Conservation (phyloP, 2,888 invertebrate genomes). For the Diaphora mendica region DNA sequence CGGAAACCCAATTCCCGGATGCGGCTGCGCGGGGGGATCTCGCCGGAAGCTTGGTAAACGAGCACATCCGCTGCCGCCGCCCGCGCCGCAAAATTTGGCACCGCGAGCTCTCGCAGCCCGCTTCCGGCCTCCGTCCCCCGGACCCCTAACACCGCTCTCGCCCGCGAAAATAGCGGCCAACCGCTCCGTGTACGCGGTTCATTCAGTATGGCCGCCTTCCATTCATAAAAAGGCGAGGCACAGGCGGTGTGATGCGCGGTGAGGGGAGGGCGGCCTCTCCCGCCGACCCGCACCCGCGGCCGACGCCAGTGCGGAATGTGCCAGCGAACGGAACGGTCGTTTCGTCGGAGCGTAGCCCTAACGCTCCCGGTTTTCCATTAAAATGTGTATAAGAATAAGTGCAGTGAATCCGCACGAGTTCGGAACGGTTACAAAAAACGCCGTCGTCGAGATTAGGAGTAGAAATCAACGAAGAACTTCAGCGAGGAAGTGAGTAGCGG, state of each 20-base stretch:
- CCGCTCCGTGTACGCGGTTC: slow-evolving; percentile 88
- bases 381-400: slow-evolving; percentile 87
- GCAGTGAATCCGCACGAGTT: slow-evolving; percentile 86
- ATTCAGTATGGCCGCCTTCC: slow-evolving; percentile 91
- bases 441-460: slow-evolving; percentile 86
- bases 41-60: slow-evolving; percentile 86
- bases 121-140: slow-evolving; percentile 84
- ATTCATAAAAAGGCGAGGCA: slow-evolving; percentile 90
- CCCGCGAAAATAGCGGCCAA: slow-evolving; percentile 86
- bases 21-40: slow-evolving; percentile 84
- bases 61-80: slow-evolving; percentile 85
- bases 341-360: slow-evolving; percentile 87
- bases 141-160: slow-evolving; percentile 77
- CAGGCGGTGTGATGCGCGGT: slow-evolving; percentile 81
- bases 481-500: slow-evolving; percentile 87
- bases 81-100: slow-evolving; percentile 87
- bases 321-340: slow-evolving; percentile 86
- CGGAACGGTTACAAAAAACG: slow-evolving; percentile 85
- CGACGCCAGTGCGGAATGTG: slow-evolving; percentile 87
- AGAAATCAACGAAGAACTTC: slow-evolving; percentile 87
- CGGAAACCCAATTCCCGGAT: slow-evolving; percentile 87
- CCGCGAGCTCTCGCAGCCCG: slow-evolving; percentile 83
- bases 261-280: slow-evolving; percentile 83
- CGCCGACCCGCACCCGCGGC: slow-evolving; percentile 82
- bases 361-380: slow-evolving; percentile 87